Percentiles rank a stretch among this genome's conserved stretches.
Conservation (phyloP, 2,113 vertebrate species). For the Serilophus lunatus region DNA sequence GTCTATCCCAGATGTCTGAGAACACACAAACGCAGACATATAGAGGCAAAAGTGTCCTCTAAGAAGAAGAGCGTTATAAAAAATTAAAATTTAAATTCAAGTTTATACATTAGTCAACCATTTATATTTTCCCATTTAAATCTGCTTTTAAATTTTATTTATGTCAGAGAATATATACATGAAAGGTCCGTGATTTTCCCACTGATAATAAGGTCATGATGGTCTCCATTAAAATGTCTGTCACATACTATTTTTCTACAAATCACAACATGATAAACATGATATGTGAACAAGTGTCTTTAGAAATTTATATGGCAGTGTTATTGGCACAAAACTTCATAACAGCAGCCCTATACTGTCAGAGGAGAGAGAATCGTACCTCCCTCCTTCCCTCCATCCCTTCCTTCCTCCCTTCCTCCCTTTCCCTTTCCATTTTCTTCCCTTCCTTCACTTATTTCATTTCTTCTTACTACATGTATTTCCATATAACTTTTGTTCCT, state of each 20-base stretch:
- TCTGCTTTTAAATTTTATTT: neutral
- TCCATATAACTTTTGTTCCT: neutral
- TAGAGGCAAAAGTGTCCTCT: neutral
- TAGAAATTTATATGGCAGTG: conserved; percentile 62
- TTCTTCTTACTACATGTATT: neutral
- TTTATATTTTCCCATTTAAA: neutral
- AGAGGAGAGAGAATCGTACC: conserved; percentile 17
- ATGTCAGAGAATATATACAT: neutral
- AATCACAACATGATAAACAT: conserved; percentile 56
- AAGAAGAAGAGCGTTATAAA: neutral
- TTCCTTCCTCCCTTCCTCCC: no score
- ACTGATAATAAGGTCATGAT: conserved; percentile 27
- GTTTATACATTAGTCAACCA: neutral
- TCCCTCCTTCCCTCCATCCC: neutral
- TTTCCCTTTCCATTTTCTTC: neutral
- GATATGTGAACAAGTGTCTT: conserved; percentile 57
- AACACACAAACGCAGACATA: neutral
- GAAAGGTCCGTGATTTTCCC: neutral
- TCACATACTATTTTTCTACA: conserved; percentile 49
- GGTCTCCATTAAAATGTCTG: conserved; percentile 35
- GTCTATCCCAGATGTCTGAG: neutral
- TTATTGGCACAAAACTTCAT: conserved; percentile 33
- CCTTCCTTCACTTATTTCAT: neutral
- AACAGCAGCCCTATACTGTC: conserved; percentile 25
- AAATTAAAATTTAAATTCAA: neutral